Base-by-base conservation (phyloP, 2,797 vertebrate species). In the Acanthiza pusilla region DNA sequence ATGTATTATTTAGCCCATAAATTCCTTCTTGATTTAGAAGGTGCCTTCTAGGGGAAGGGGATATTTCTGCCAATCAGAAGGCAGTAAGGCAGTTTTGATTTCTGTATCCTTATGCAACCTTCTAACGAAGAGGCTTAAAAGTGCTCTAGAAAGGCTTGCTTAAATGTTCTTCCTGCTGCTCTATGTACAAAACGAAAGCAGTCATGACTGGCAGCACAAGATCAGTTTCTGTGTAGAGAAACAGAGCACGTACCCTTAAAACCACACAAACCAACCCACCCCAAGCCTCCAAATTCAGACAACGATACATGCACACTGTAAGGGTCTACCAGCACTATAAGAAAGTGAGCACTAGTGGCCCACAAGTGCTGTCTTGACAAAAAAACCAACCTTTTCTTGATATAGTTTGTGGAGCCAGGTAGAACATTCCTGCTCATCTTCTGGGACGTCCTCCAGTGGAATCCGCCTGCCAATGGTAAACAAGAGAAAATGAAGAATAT, bases 351-450 rank as follows among this genome's bases (percentile, higher is more conserved):
- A 61, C 29, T 26, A 60, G 18, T 11, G 57, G 20, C 22, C 67
- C 13, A 0, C 23, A 68, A 65, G 20, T 34, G 29, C 5, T 78
- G 26, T 42, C 57, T 50, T 65, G 43, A 81, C 16, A 45, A 75
- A 73, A 58, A 65, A 51, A 66, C 97, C 95, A 66, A 99, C 99
- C 98, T 99, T 99, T 97, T 99, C 99, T 97, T 99, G 99, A 96
- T 99, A 99, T 11, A 99, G 98, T 94, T 98, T 99, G 96, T 99
- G 98, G 19, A 99, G 98, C 99, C 99, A 99, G 60, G 97, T 97
- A 0, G 98, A 98, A 91, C 99, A 99, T 79, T 98, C 97, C 10
- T 97, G 96, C 85, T 99, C 99, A 11, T 98, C 99, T 73, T 99
- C 98, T 7, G 99, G 99, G 88, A 99, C 96, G 9, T 96, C 96